A percentile compares a stretch with the other conserved stretches of the same genome.
These are phyloP conservation scores for Monochamus saltuarius DNA, from an alignment of 1,140 invertebrate species.

Conservation along the genomic window DNA sequence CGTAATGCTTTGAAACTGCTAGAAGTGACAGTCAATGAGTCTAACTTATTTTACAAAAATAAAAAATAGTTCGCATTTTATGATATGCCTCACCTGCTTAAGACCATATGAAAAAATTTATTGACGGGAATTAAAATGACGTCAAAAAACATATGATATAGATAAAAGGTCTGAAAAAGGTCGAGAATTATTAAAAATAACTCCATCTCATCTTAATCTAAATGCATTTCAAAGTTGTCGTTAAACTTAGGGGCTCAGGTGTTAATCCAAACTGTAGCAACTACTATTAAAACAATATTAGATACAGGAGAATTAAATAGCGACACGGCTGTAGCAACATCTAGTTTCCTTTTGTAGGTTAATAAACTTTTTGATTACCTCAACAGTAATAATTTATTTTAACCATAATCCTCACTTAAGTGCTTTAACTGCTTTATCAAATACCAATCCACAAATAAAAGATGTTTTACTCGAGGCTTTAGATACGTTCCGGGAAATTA, in stretches of 20 bases:
- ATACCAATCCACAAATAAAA: not conserved
- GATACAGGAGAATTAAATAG: constrained; percentile 26
- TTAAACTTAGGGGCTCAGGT: no score
- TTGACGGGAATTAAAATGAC: constrained; percentile 15
- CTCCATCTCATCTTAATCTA: constrained; percentile 21
- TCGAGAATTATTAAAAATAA: constrained; percentile 32
- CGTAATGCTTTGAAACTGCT: no score
- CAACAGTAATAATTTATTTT: constrained; percentile 23
- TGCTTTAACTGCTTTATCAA: not conserved
- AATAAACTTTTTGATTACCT: constrained; percentile 14
- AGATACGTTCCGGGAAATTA: not conserved
- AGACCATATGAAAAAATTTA: constrained; percentile 30
- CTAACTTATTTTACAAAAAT: constrained; percentile 15
- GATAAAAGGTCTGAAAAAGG: constrained; percentile 10
- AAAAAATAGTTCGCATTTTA: constrained; percentile 20
- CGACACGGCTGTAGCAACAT: constrained; percentile 22
- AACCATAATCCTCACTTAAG: constrained; percentile 10
- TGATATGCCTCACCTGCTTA: constrained; percentile 26
- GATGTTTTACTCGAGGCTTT: not conserved
- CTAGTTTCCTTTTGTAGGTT: constrained; percentile 35
- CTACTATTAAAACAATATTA: constrained; percentile 29
- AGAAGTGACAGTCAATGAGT: not conserved
- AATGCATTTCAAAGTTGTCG: constrained; percentile 35
- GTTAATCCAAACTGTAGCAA: constrained; percentile 17
- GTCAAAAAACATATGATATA: constrained; percentile 21